A percentile compares a stretch with the other conserved stretches of the same genome.
phyloP scores from a whole-genome alignment of 2,888 invertebrate genomes.

The Taphrorychus bicolor region DNA sequence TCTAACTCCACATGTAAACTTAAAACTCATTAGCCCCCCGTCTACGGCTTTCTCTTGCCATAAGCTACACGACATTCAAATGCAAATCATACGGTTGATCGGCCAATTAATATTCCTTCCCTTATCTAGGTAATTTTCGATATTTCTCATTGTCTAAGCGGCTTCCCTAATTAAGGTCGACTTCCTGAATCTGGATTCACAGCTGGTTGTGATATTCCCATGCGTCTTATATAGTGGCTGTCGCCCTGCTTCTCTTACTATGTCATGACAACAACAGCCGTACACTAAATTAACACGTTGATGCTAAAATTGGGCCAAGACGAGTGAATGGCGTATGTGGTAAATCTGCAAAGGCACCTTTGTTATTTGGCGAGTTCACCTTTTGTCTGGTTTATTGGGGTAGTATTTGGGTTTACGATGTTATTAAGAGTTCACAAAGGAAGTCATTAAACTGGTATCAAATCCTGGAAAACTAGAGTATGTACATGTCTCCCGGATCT shows the following conservation, averaged over 20 bases:
- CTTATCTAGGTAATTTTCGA: neutral
- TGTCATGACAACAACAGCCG: neutral
- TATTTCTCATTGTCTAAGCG: constrained; percentile 1
- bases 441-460: neutral
- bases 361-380: too few species aligned
- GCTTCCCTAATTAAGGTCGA: constrained; percentile 1
- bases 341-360: too few species aligned
- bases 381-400: too few species aligned
- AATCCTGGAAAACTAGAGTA: neutral
- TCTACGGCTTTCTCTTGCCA: neutral
- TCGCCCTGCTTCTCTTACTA: neutral
- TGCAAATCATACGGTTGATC: neutral
- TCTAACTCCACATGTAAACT: too few species aligned
- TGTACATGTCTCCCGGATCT: too few species aligned
- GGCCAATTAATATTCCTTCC: neutral
- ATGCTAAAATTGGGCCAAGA: neutral
- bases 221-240: constrained; percentile 1
- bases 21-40: too few species aligned
- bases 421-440: neutral
- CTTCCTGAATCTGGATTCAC: neutral
- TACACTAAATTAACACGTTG: neutral
- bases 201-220: constrained; percentile 6
- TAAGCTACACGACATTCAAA: neutral
- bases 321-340: neutral
- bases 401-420: too few species aligned